These are phyloP conservation scores for Psilanteris sp. DNA, from an alignment of 1,140 invertebrate genomes.

Conservation along the genomic window DNA sequence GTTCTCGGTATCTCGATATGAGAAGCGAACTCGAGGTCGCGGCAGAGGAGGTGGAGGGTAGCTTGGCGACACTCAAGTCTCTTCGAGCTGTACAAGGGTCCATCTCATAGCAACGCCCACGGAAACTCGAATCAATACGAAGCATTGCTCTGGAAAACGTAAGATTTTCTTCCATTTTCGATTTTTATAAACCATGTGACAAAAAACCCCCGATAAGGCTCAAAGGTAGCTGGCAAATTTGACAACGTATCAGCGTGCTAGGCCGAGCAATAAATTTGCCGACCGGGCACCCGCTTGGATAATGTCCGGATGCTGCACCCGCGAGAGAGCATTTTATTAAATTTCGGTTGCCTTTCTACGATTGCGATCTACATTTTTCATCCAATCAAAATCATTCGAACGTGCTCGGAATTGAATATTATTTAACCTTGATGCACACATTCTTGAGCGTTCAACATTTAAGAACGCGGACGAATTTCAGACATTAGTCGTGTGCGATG, in stretches of 20 bases:
- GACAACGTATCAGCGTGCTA: conserved; percentile 32
- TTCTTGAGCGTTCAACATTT: too few relatives aligned
- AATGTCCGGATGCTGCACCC: conserved; percentile 35
- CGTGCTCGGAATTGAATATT: background rate
- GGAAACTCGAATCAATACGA: conserved; percentile 80
- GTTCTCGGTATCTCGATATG: conserved; percentile 59
- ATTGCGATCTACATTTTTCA: conserved; percentile 17
- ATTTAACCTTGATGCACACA: background rate
- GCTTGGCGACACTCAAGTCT: conserved; percentile 80
- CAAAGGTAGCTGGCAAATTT: conserved; percentile 39
- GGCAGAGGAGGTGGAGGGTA: conserved; percentile 70
- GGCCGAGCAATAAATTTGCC: conserved; percentile 60
- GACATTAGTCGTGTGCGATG: too few relatives aligned
- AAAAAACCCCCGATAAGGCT: conserved; percentile 24
- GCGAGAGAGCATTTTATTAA: conserved; percentile 47
- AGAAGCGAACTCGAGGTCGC: conserved; percentile 65
- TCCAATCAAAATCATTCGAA: conserved; percentile 15
- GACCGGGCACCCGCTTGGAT: conserved; percentile 45
- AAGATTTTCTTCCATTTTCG: conserved; percentile 76
- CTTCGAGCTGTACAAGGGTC: conserved; percentile 78
- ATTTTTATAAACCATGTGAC: conserved; percentile 64
- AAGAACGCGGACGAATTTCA: too few relatives aligned
- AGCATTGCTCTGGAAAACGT: conserved; percentile 78
- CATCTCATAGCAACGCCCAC: conserved; percentile 81
- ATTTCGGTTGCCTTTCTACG: conserved; percentile 31